Conservation (phyloP, 2,888 invertebrate species). For the Drosophila infuscata region DNA sequence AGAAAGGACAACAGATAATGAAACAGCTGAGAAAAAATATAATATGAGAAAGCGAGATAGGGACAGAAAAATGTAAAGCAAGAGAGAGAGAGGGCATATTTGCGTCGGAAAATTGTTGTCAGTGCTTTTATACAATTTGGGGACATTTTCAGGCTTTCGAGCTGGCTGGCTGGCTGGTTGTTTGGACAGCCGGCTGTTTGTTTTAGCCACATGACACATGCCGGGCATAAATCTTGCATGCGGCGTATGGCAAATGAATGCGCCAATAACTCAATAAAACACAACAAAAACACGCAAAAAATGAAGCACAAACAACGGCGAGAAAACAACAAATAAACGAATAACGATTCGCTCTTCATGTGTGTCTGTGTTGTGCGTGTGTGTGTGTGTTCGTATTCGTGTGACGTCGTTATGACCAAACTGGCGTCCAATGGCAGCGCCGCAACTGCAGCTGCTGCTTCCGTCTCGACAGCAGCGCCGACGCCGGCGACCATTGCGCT, state of each 20-base stretch:
- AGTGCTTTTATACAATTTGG: slow-evolving; percentile 71
- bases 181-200: slow-evolving; percentile 49
- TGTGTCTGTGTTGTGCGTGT: neutral
- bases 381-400: slow-evolving; percentile 22
- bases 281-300: slow-evolving; percentile 16
- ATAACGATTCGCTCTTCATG: slow-evolving; percentile 9
- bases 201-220: slow-evolving; percentile 78
- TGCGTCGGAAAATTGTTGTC: slow-evolving; percentile 61
- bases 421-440: slow-evolving; percentile 46
- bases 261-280: slow-evolving; percentile 77
- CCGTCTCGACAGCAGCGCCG: slow-evolving; percentile 61
- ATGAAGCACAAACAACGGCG: neutral
- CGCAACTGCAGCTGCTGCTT: slow-evolving; percentile 72
- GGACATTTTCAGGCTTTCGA: slow-evolving; percentile 31
- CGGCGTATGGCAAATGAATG: slow-evolving; percentile 79
- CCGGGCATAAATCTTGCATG: slow-evolving; percentile 76
- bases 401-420: slow-evolving; percentile 46
- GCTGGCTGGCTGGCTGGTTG: slow-evolving; percentile 11
- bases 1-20: neutral
- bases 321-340: slow-evolving; percentile 3
- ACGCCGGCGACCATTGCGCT: slow-evolving; percentile 63
- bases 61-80: neutral
- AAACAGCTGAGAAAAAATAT: neutral
- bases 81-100: slow-evolving; percentile 41
- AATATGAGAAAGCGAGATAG: neutral